These are phyloP conservation scores for Volucella bombylans DNA, from an alignment of 2,888 invertebrate species.

Conservation along the genomic window DNA sequence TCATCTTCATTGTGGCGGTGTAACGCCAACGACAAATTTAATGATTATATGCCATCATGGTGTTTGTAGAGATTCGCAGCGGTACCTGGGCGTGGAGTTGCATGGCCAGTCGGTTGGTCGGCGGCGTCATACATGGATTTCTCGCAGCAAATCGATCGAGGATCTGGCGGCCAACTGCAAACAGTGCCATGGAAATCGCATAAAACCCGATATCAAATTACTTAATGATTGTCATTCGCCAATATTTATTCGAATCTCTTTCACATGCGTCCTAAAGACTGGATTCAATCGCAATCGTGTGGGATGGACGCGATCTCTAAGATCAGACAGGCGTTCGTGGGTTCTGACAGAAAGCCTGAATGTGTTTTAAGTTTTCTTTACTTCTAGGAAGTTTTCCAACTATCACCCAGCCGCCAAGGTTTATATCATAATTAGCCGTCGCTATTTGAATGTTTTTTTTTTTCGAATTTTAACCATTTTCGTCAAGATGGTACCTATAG, in stretches of 20 bases:
- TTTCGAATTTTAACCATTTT: no score
- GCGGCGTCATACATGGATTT: constrained; percentile 31
- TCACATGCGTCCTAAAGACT: constrained; percentile 29
- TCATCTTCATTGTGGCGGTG: constrained; percentile 54
- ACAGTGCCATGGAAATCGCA: constrained; percentile 54
- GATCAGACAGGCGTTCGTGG: constrained; percentile 32
- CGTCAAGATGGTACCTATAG: constrained; percentile 25
- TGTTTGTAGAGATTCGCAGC: constrained; percentile 30
- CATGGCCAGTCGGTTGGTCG: neutral
- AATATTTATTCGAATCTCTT: constrained; percentile 61
- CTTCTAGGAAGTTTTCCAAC: constrained; percentile 62
- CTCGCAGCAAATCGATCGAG: constrained; percentile 40
- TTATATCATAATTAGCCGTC: constrained; percentile 67
- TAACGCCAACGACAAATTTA: constrained; percentile 71
- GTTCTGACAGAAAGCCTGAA: constrained; percentile 2
- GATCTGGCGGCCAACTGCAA: constrained; percentile 45
- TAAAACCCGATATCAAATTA: constrained; percentile 75
- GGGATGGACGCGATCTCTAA: constrained; percentile 44
- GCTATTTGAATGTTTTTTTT: constrained; percentile 19
- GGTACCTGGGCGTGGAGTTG: constrained; percentile 69
- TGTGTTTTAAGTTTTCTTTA: constrained; percentile 5
- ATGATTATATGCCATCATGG: constrained; percentile 66
- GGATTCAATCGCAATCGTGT: constrained; percentile 62
- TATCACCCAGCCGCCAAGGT: constrained; percentile 32
- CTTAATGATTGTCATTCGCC: constrained; percentile 76